Conservation (phyloP, 2,888 invertebrate genomes). For the Caenorhabditis sp. region DNA sequence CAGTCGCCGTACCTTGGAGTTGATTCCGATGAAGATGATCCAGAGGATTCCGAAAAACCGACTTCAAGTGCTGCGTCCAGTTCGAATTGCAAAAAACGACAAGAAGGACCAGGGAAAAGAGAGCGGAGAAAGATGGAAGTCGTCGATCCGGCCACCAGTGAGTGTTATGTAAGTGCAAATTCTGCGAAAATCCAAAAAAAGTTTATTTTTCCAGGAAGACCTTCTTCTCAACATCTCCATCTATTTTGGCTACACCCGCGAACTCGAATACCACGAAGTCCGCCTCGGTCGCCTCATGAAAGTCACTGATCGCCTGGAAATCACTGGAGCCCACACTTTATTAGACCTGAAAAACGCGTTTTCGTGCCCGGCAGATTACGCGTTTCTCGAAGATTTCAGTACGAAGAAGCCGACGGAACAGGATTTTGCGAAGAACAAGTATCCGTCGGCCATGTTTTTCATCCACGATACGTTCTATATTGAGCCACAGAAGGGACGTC, state of each 20-base stretch:
- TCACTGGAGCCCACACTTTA: constrained; percentile 88
- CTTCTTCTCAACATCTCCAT: constrained; percentile 68
- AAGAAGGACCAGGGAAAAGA: too few species aligned
- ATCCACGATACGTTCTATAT: constrained; percentile 90
- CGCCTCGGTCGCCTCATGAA: constrained; percentile 75
- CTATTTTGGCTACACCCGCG: constrained; percentile 71
- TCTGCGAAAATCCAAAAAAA: too few species aligned
- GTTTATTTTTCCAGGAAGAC: constrained; percentile 64
- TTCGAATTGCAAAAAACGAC: too few species aligned
- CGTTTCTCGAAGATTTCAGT: constrained; percentile 83
- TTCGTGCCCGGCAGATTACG: constrained; percentile 88
- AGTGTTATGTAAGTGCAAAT: too few species aligned
- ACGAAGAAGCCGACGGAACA: constrained; percentile 44
- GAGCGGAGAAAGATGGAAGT: too few species aligned
- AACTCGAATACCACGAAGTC: constrained; percentile 67
- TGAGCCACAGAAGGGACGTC: constrained; percentile 85
- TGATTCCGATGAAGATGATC: neutral
- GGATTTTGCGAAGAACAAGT: constrained; percentile 85
- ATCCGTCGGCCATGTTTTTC: constrained; percentile 89
- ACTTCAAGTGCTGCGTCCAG: too few species aligned
- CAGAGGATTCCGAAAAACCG: neutral
- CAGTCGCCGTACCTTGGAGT: constrained; percentile 32
- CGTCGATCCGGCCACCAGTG: too few species aligned
- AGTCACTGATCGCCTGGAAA: constrained; percentile 86
- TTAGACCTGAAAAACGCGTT: constrained; percentile 89